phyloP scores from a whole-genome alignment of 1,140 invertebrate species.

The Capitella teleta region DNA sequence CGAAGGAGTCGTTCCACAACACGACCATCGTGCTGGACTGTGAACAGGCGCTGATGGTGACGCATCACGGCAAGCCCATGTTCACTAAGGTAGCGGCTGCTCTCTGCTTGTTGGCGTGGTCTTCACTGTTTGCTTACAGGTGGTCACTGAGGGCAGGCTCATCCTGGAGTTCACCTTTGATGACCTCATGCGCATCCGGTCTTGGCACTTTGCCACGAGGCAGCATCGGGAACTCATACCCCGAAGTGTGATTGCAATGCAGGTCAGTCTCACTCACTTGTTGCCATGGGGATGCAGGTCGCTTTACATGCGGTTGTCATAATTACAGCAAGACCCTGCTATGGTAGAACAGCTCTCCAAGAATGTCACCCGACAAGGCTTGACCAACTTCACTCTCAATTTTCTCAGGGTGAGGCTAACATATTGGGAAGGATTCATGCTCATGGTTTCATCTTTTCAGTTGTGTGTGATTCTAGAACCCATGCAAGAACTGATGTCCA shows the following conservation, averaged over 20 bases:
- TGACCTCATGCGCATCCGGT: constrained; percentile 96
- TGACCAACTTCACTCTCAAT: constrained; percentile 90
- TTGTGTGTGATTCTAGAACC: constrained; percentile 96
- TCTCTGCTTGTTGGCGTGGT: too few species aligned
- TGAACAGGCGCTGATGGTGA: constrained; percentile 65
- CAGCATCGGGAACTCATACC: constrained; percentile 89
- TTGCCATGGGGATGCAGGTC: not conserved
- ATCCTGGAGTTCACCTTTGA: constrained; percentile 97
- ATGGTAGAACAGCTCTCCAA: constrained; percentile 85
- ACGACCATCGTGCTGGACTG: constrained; percentile 95
- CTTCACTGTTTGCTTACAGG: too few species aligned
- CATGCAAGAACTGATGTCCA: constrained; percentile 98
- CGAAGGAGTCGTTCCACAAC: constrained; percentile 96
- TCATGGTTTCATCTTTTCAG: constrained; percentile 45
- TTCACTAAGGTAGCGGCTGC: constrained; percentile 70
- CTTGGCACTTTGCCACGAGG: constrained; percentile 92
- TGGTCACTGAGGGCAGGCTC: constrained; percentile 90
- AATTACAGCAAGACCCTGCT: constrained; percentile 58
- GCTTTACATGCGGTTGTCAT: not conserved
- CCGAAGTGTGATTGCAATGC: constrained; percentile 44
- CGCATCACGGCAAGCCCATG: constrained; percentile 64
- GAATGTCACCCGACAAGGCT: constrained; percentile 91
- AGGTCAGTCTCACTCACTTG: constrained; percentile 13
- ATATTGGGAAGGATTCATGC: too few species aligned
- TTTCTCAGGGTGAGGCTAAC: constrained; percentile 87